These are phyloP conservation scores for Dromas ardeola DNA, from an alignment of 2,113 vertebrate species.

Conservation along the genomic window DNA sequence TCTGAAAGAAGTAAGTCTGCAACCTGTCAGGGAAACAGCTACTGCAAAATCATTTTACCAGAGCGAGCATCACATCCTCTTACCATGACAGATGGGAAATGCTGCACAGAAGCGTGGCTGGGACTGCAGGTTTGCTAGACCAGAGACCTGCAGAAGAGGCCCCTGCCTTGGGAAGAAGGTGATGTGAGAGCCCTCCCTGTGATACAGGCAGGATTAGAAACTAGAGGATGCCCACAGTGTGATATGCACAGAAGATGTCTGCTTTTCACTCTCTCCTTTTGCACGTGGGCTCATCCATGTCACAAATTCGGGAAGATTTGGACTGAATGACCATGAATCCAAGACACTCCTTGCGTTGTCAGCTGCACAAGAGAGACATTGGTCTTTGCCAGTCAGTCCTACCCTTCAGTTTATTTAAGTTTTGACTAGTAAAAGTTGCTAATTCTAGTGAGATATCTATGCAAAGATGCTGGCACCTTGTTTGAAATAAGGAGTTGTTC, in stretches of 20 bases:
- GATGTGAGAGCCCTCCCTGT: background rate
- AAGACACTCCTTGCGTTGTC: background rate
- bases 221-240: background rate
- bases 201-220: background rate
- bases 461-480: background rate
- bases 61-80: background rate
- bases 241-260: background rate
- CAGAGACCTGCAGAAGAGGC: background rate
- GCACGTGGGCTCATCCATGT: background rate
- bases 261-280: background rate
- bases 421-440: background rate
- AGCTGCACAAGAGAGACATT: background rate
- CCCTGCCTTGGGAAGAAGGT: background rate
- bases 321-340: background rate
- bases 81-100: background rate
- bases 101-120: fast-evolving
- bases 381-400: background rate
- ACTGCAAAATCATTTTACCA: background rate
- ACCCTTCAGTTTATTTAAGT: background rate
- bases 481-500: background rate
- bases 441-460: background rate
- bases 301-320: background rate
- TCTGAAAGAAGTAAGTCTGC: background rate
- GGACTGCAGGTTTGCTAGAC: background rate
- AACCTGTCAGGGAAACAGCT: background rate